These are phyloP conservation scores for Hiodon tergisus DNA, from an alignment of 2,113 vertebrate species.

Conservation along the genomic window DNA sequence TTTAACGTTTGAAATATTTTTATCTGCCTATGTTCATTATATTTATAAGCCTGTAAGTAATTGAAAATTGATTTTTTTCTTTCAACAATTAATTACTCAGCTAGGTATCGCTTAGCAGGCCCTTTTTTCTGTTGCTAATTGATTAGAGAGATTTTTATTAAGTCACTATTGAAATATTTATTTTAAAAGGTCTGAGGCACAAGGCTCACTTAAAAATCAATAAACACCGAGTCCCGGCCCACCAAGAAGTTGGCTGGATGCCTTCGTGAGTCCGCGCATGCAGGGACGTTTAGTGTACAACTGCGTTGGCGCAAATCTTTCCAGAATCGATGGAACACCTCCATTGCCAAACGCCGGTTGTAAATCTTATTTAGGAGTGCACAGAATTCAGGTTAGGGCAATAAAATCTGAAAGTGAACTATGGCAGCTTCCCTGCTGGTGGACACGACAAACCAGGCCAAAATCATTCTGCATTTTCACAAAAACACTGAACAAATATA, in stretches of 20 bases:
- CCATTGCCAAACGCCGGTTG: not conserved
- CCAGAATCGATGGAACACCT: conserved; percentile 12
- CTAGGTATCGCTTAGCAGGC: not conserved
- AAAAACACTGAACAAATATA: no score
- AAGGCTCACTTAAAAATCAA: conserved; percentile 19
- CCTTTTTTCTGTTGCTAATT: conserved; percentile 5
- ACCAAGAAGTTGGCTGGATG: conserved; percentile 20
- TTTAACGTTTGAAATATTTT: no score
- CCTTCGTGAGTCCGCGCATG: not conserved
- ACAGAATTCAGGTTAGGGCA: not conserved
- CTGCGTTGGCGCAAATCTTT: not conserved
- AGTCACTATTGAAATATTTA: conserved; percentile 1
- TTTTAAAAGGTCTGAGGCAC: not conserved
- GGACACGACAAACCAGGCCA: no score
- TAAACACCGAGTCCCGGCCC: conserved; percentile 2
- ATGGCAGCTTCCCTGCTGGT: not conserved
- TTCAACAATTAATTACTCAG: conserved; percentile 7
- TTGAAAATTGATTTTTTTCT: not conserved
- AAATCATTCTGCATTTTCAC: no score
- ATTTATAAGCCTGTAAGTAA: not conserved
- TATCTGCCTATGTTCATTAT: no score
- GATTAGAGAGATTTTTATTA: conserved; percentile 9
- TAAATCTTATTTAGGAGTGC: not conserved
- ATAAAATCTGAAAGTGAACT: not conserved
- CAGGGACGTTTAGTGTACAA: not conserved